phyloP scores from a whole-genome alignment of 2,888 invertebrate genomes.

The Kuschelorhynchus macadamiae region DNA sequence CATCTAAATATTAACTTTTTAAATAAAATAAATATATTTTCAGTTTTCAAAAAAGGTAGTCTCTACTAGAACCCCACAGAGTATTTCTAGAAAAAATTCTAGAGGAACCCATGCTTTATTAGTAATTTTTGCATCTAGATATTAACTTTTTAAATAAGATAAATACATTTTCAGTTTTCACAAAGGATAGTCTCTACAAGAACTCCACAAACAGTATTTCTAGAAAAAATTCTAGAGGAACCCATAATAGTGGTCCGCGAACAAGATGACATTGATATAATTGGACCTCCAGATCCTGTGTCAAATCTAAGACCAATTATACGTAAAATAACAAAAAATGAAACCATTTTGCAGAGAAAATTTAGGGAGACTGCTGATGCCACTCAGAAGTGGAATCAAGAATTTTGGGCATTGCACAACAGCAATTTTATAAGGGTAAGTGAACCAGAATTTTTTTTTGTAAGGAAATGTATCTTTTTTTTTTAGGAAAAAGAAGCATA shows the following conservation, averaged over 20 bases:
- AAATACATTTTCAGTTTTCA: slow-evolving; percentile 38
- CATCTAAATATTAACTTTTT: too few species aligned
- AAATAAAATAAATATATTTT: too few species aligned
- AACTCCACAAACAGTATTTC: slow-evolving; percentile 54
- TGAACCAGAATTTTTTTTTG: slow-evolving; percentile 74
- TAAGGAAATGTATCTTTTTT: slow-evolving; percentile 70
- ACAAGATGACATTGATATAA: slow-evolving; percentile 72
- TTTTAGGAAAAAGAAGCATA: slow-evolving; percentile 75
- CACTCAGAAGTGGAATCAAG: slow-evolving; percentile 87
- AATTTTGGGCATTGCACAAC: slow-evolving; percentile 88
- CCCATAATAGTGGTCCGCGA: slow-evolving; percentile 63
- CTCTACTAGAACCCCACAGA: too few species aligned
- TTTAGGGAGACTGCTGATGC: slow-evolving; percentile 77
- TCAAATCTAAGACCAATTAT: slow-evolving; percentile 84
- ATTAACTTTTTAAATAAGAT: background rate
- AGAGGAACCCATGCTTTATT: too few species aligned
- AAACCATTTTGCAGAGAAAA: slow-evolving; percentile 76
- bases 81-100: too few species aligned
- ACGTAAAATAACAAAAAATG: slow-evolving; percentile 76
- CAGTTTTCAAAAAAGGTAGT: too few species aligned
- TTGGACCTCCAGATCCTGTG: slow-evolving; percentile 85
- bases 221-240: slow-evolving; percentile 58
- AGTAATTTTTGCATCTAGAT: too few species aligned
- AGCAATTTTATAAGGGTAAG: slow-evolving; percentile 79
- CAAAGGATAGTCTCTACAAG: slow-evolving; percentile 71